A percentile compares a stretch with the other conserved stretches of the same genome.
Evolutionary conservation across 2,113 vertebrate species (phyloP).

Genomic region (Aptenodytes patagonicus): DNA sequence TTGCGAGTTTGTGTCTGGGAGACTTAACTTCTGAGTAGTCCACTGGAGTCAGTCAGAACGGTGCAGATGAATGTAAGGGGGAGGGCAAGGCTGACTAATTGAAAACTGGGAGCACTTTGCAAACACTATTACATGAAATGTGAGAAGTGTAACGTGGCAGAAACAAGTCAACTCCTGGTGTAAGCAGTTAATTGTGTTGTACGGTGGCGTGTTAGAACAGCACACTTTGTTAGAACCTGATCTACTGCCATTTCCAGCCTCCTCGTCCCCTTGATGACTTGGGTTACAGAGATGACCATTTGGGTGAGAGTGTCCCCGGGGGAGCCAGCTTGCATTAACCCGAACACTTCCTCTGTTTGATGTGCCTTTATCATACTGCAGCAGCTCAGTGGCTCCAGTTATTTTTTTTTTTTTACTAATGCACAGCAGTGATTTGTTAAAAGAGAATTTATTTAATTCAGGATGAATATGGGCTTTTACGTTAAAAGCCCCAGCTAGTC

Average conservation of each 20-base stretch:
- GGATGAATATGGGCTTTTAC: neutral
- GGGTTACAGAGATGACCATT: constrained; percentile 22
- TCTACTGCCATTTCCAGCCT: constrained; percentile 71
- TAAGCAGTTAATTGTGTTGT: constrained; percentile 85
- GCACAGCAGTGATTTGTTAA: constrained; percentile 43
- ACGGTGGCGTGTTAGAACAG: constrained; percentile 74
- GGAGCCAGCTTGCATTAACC: constrained; percentile 40
- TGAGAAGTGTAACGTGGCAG: constrained; percentile 81
- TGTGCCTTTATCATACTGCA: constrained; percentile 12
- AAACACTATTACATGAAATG: constrained; percentile 88
- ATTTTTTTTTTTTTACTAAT: constrained; percentile 36
- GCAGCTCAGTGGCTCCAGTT: neutral
- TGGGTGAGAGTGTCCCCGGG: neutral
- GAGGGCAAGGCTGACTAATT: constrained; percentile 79
- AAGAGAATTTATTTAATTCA: constrained; percentile 60
- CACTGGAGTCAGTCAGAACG: constrained; percentile 38
- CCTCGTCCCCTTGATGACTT: constrained; percentile 37
- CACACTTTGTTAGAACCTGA: constrained; percentile 70
- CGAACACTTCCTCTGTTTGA: neutral
- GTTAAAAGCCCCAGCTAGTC: constrained; percentile 37
- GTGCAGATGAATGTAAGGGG: constrained; percentile 59
- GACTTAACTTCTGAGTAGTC: neutral
- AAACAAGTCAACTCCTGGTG: constrained; percentile 84
- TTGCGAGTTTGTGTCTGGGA: neutral
- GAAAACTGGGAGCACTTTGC: constrained; percentile 89